phyloP scores from a whole-genome alignment of 2,888 invertebrate species.

The Tetheella fluctuosa region DNA sequence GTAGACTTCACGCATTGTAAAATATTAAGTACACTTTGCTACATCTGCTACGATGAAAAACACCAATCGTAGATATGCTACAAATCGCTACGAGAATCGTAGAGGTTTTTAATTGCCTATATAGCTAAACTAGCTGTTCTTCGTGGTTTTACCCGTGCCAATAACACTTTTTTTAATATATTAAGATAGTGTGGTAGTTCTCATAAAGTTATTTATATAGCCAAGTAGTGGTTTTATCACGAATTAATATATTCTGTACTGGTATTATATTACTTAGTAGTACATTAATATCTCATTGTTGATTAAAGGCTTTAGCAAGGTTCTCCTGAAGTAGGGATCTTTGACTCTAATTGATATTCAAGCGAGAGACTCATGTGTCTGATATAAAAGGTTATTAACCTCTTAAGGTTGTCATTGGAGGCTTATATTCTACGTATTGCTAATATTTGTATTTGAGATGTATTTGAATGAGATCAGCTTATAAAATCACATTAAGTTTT shows the following conservation, averaged over 20 bases:
- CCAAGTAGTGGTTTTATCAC: background rate
- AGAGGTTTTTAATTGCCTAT: slow-evolving; percentile 18
- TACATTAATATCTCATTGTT: background rate
- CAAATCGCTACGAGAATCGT: slow-evolving; percentile 34
- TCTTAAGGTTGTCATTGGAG: background rate
- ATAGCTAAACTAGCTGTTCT: no score
- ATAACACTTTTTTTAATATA: no score
- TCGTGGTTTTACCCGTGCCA: no score
- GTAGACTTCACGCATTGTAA: background rate
- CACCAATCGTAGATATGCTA: slow-evolving; percentile 15
- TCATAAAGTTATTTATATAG: background rate
- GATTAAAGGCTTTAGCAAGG: background rate
- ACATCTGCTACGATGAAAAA: background rate
- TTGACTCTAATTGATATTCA: background rate
- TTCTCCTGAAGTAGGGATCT: background rate
- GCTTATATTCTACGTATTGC: background rate
- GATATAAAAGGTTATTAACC: background rate
- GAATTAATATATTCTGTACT: background rate
- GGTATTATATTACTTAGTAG: background rate
- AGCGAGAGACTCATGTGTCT: background rate
- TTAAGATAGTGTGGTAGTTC: no score
- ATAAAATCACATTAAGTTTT: background rate
- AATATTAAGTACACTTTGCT: background rate
- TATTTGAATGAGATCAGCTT: background rate
- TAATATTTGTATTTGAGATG: background rate